These are phyloP conservation scores for Heliangelus exortis DNA, from an alignment of 2,797 vertebrate species.

Conservation along the genomic window DNA sequence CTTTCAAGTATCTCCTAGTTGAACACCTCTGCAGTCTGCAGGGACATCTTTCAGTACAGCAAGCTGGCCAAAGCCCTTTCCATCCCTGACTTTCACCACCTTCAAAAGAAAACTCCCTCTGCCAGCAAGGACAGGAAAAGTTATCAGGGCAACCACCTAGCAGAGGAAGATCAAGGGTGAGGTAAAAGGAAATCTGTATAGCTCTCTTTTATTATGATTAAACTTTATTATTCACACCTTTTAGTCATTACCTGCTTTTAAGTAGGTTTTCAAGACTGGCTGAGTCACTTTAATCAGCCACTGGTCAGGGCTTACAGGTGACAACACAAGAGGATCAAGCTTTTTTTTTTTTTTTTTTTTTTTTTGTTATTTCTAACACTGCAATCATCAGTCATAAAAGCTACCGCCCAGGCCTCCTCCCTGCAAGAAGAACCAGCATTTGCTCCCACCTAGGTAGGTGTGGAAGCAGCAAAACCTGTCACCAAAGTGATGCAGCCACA, in stretches of 20 bases:
- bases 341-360: not conserved
- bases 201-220: not conserved
- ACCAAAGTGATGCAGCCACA: not conserved
- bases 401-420: conserved; percentile 13
- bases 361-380: not conserved
- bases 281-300: not conserved
- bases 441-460: not conserved
- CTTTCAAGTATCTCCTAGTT: not conserved
- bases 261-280: not conserved
- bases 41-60: not conserved
- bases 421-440: not conserved
- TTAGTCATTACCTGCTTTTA: conserved; percentile 27
- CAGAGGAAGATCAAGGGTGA: not conserved
- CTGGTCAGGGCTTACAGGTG: not conserved
- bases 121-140: not conserved
- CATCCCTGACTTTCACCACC: not conserved
- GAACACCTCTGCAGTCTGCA: not conserved
- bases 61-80: not conserved
- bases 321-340: not conserved
- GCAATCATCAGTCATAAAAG: not conserved
- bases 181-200: not conserved
- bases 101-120: not conserved
- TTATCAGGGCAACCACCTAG: not conserved
- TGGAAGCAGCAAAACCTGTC: conserved; percentile 58
- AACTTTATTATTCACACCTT: not conserved